Percentiles rank a stretch among this genome's conserved stretches.
These are phyloP conservation scores for Muscicapa comitata DNA, from an alignment of 2,797 vertebrate genomes.

Conservation along the genomic window DNA sequence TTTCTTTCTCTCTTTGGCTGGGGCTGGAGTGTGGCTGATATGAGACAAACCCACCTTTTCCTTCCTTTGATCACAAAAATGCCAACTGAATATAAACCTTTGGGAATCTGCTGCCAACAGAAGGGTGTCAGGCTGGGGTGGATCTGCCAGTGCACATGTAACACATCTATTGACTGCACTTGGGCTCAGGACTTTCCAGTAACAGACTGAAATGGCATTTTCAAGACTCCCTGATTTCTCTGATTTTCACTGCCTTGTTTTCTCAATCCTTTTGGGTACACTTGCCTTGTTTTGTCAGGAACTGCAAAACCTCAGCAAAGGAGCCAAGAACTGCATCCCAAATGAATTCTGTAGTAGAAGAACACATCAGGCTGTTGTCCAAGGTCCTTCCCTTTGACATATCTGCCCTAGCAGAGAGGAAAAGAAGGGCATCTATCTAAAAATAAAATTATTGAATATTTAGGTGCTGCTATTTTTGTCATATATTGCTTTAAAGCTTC, in stretches of 20 bases:
- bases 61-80: not conserved
- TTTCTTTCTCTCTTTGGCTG: not conserved
- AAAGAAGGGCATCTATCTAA: not conserved
- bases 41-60: not conserved
- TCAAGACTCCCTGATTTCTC: not conserved
- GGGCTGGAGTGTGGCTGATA: not conserved
- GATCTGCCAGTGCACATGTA: not conserved
- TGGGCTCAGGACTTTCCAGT: not conserved
- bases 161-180: fast-evolving
- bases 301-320: not conserved
- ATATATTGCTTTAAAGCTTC: not conserved
- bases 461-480: not conserved
- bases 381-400: not conserved
- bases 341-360: not conserved
- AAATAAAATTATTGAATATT: not conserved
- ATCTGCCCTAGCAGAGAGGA: not conserved
- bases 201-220: not conserved
- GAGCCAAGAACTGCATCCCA: not conserved
- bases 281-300: not conserved
- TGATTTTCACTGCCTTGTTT: not conserved
- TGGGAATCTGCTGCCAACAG: not conserved
- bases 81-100: not conserved
- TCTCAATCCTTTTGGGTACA: not conserved
- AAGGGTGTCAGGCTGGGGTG: not conserved
- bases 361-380: not conserved